Evolutionary conservation across 2,797 vertebrate genomes (phyloP).

Genomic region (Cottoperca gobio): DNA sequence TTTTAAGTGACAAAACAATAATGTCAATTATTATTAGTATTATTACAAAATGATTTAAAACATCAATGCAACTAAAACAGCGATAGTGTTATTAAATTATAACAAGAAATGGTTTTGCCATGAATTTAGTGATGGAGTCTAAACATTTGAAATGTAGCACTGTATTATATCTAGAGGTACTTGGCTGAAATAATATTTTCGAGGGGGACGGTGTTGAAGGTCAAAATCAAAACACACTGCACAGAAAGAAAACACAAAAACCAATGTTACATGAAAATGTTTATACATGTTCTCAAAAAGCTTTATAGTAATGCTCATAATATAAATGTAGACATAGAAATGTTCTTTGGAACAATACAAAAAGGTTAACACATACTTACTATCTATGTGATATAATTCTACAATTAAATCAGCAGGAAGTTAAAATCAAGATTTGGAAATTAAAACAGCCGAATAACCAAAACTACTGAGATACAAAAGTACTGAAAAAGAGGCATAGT

Average conservation of each 20-base stretch:
- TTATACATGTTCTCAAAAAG: constrained; percentile 31
- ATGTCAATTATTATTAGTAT: background rate
- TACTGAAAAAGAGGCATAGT: constrained; percentile 10
- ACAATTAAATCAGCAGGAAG: constrained; percentile 5
- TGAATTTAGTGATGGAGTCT: too few relatives aligned
- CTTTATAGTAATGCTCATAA: constrained; percentile 1
- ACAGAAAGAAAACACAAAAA: background rate
- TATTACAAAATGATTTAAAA: background rate
- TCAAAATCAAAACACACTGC: background rate
- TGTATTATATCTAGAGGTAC: too few relatives aligned
- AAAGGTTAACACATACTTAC: background rate
- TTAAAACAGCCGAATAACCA: constrained; percentile 10
- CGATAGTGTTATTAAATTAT: too few relatives aligned
- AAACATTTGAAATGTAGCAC: too few relatives aligned
- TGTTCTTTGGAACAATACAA: constrained; percentile 13
- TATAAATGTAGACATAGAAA: background rate
- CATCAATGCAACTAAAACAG: too few relatives aligned
- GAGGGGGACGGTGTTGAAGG: too few relatives aligned
- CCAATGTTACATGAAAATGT: constrained; percentile 26
- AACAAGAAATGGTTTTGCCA: too few relatives aligned
- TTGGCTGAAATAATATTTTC: too few relatives aligned
- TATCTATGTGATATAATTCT: background rate
- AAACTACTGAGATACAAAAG: background rate
- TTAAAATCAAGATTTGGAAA: constrained; percentile 24
- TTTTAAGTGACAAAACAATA: background rate